Conservation (phyloP, 2,888 invertebrate species). For the Ophion obscuratus region DNA sequence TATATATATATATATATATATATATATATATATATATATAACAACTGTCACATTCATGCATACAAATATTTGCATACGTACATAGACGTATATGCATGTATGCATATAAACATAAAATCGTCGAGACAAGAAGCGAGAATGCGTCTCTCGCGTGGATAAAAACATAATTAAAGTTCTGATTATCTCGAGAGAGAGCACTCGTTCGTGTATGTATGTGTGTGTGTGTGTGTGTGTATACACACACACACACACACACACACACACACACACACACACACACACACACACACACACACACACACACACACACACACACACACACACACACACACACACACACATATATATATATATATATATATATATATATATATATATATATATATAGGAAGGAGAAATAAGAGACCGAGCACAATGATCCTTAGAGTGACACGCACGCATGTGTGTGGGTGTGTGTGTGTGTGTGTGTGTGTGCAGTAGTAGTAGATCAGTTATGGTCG, state of each 20-base stretch:
- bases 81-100: background rate
- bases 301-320: background rate
- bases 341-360: background rate
- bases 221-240: too few relatives aligned
- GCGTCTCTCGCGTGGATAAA: conserved; percentile 51
- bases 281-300: background rate
- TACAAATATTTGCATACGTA: background rate
- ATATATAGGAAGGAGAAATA: too few relatives aligned
- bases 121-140: conserved; percentile 37
- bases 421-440: too few relatives aligned
- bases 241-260: rapidly evolving
- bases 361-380: background rate
- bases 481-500: conserved; percentile 41
- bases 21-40: too few relatives aligned
- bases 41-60: too few relatives aligned
- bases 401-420: too few relatives aligned
- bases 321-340: conserved; percentile 1
- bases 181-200: background rate
- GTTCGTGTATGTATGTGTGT: too few relatives aligned
- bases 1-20: too few relatives aligned
- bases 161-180: conserved; percentile 64
- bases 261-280: rapidly evolving
- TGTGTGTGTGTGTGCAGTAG: too few relatives aligned
- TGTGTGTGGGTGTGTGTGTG: too few relatives aligned
- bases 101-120: conserved; percentile 3